phyloP scores from a whole-genome alignment of 2,888 invertebrate species.

The Cantharis nigra region DNA sequence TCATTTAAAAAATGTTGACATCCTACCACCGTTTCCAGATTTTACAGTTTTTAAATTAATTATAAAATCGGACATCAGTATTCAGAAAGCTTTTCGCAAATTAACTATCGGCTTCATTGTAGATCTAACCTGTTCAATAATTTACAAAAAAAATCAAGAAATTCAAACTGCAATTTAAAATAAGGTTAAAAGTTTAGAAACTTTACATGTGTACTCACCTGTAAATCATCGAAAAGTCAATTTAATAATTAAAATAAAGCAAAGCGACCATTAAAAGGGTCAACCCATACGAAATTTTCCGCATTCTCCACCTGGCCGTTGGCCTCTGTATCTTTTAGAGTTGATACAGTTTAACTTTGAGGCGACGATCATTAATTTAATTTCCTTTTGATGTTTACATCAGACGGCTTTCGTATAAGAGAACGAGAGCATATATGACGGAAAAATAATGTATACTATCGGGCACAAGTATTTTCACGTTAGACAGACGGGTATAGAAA shows the following conservation, averaged over 20 bases:
- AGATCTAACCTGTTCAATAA: no score
- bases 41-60: no score
- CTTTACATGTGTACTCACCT: no score
- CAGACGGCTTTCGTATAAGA: neutral
- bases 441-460: neutral
- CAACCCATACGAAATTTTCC: neutral
- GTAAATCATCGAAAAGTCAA: neutral
- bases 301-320: neutral
- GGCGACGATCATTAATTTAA: neutral
- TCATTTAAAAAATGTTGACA: no score
- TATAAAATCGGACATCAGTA: no score
- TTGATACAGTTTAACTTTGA: neutral
- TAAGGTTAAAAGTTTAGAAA: no score
- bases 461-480: neutral
- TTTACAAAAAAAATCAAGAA: no score
- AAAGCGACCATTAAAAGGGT: neutral
- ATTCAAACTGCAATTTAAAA: no score
- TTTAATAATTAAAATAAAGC: neutral
- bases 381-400: neutral
- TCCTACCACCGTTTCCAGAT: no score
- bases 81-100: no score
- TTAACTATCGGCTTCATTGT: no score
- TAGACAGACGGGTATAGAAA: neutral
- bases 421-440: neutral
- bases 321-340: neutral